Conservation (phyloP, 2,888 invertebrate species). For the Caenorhabditis zanzibari region DNA sequence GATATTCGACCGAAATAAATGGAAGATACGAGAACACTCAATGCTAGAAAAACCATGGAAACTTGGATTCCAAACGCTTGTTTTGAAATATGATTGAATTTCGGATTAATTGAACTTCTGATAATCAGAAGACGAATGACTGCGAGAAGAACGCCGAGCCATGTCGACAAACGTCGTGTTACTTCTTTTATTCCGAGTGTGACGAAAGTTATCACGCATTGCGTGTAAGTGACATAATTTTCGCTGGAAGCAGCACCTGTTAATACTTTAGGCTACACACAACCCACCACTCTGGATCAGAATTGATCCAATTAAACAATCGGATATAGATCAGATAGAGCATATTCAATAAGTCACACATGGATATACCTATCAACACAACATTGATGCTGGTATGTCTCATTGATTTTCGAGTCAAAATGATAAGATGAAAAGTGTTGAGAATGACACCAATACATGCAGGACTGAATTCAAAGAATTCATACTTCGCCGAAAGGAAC, state of each 20-base stretch:
- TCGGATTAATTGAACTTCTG: constrained; percentile 15
- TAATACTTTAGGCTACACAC: not conserved
- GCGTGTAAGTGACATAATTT: not conserved
- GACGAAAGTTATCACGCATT: not conserved
- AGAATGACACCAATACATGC: not conserved
- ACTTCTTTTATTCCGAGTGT: not conserved
- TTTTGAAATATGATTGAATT: constrained; percentile 13
- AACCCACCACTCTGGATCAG: not conserved
- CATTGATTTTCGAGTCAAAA: constrained; percentile 35
- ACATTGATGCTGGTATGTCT: constrained; percentile 30
- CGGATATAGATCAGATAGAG: not conserved
- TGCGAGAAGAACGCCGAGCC: constrained; percentile 18
- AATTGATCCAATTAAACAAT: not conserved
- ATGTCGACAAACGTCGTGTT: not conserved
- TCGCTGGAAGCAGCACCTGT: not conserved
- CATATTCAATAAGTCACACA: constrained; percentile 29
- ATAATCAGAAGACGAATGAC: constrained; percentile 13
- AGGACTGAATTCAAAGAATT: constrained; percentile 4
- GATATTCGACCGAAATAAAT: constrained; percentile 13
- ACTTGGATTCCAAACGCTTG: constrained; percentile 6
- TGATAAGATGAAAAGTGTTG: constrained; percentile 28
- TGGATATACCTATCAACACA: constrained; percentile 26
- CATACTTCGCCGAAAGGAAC: constrained; percentile 1
- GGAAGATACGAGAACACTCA: not conserved
- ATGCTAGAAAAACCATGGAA: not conserved